Evolutionary conservation across 2,888 invertebrate species (phyloP).

Genomic region (Plutella xylostella): DNA sequence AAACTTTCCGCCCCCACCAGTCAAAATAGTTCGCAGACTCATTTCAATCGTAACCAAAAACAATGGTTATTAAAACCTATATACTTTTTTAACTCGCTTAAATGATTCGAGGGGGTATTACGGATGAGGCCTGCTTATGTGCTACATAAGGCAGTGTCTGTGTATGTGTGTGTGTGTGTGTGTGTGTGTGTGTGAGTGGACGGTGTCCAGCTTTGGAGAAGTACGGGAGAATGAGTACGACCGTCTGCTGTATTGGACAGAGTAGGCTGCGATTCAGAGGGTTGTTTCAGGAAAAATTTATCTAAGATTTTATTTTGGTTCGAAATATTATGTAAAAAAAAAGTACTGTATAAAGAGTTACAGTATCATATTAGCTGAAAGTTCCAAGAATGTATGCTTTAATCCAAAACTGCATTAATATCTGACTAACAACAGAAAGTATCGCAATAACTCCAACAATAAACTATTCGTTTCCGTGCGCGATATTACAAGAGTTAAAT

Average conservation of each 20-base stretch:
- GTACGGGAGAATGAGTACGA: conserved; percentile 43
- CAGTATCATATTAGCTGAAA: no score
- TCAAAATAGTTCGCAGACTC: conserved; percentile 51
- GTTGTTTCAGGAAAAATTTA: not conserved
- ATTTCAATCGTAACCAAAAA: conserved; percentile 68
- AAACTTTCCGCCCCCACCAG: not conserved
- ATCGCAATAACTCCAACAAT: no score
- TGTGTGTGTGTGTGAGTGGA: conserved; percentile 48
- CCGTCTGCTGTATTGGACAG: conserved; percentile 35
- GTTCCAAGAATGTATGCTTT: no score
- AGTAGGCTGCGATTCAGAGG: conserved; percentile 16
- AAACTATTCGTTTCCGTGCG: not conserved
- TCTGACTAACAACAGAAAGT: not conserved
- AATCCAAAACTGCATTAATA: no score
- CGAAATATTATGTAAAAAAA: no score
- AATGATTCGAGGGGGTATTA: conserved; percentile 41
- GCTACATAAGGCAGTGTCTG: conserved; percentile 22
- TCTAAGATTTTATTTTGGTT: no score
- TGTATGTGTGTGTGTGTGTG: conserved; percentile 21
- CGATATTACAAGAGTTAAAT: conserved; percentile 4
- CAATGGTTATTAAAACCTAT: conserved; percentile 67
- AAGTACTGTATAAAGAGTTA: no score
- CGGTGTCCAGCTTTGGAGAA: conserved; percentile 58
- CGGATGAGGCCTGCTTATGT: not conserved
- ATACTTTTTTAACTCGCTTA: conserved; percentile 30